Percentiles rank a stretch among this genome's conserved stretches.
These are phyloP conservation scores for Schizaphis graminum DNA, from an alignment of 2,888 invertebrate species.

Conservation along the genomic window DNA sequence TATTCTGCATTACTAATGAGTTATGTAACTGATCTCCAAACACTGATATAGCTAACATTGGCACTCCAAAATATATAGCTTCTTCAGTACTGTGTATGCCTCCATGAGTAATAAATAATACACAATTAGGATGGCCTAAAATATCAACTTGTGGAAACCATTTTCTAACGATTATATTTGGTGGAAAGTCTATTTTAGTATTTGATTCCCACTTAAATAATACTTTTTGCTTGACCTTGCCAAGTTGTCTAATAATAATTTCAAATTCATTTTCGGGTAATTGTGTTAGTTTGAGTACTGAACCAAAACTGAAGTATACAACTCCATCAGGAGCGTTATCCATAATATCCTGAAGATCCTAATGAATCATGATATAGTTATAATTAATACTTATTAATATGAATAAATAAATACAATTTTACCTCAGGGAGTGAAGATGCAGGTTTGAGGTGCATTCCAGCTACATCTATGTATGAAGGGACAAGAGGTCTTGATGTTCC, in stretches of 20 bases:
- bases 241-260: conserved; percentile 24
- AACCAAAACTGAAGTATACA: conserved; percentile 54
- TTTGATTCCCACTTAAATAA: conserved; percentile 61
- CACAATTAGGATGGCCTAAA: conserved; percentile 50
- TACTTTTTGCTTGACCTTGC: conserved; percentile 43
- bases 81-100: conserved; percentile 60
- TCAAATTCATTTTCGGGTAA: conserved; percentile 44
- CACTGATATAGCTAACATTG: conserved; percentile 51
- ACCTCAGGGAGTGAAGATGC: conserved; percentile 45
- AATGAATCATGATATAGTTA: not conserved
- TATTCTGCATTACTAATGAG: conserved; percentile 52
- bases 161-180: conserved; percentile 55
- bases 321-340: conserved; percentile 29
- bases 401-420: not conserved
- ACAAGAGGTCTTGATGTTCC: conserved; percentile 62
- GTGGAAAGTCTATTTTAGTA: conserved; percentile 10
- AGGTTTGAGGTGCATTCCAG: conserved; percentile 66
- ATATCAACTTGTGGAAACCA: conserved; percentile 60
- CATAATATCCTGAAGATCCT: conserved; percentile 52
- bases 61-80: conserved; percentile 56
- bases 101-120: conserved; percentile 54
- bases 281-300: conserved; percentile 32
- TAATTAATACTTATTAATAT: not conserved
- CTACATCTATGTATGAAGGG: conserved; percentile 65
- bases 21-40: conserved; percentile 61